These are phyloP conservation scores for Pseudomyrmex pallidus DNA, from an alignment of 1,140 invertebrate species.

Conservation along the genomic window DNA sequence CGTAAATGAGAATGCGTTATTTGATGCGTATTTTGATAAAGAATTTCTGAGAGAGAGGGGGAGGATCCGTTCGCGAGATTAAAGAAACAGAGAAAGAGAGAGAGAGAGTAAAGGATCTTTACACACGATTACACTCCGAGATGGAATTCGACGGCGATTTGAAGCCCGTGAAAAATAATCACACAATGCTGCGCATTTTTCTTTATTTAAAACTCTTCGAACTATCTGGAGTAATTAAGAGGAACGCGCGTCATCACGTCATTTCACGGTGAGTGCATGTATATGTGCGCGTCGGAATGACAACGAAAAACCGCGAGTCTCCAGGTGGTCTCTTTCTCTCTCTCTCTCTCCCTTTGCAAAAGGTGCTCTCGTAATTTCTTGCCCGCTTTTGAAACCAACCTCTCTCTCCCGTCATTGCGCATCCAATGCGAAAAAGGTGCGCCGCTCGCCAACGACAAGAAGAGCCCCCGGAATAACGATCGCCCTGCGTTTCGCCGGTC, in stretches of 20 bases:
- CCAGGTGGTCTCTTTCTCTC: slow-evolving; percentile 11
- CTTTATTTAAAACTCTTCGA: no score
- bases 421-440: slow-evolving; percentile 52
- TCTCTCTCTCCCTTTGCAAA: not conserved
- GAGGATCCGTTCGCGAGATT: no score
- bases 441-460: slow-evolving; percentile 57
- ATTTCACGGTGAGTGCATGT: not conserved
- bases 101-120: no score
- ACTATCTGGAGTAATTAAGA: slow-evolving; percentile 6
- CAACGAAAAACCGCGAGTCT: slow-evolving; percentile 27
- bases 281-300: slow-evolving; percentile 11
- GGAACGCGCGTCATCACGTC: slow-evolving; percentile 12
- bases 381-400: slow-evolving; percentile 44
- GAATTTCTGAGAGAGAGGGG: no score
- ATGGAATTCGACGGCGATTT: no score
- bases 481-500: slow-evolving; percentile 31
- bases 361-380: slow-evolving; percentile 55
- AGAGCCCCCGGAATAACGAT: slow-evolving; percentile 63
- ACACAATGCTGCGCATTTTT: no score
- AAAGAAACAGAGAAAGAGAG: no score
- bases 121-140: no score
- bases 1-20: no score
- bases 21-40: no score
- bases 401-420: slow-evolving; percentile 11
- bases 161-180: no score